Evolutionary conservation across 2,888 invertebrate genomes (phyloP).

Genomic region (Girardia tigrina): DNA sequence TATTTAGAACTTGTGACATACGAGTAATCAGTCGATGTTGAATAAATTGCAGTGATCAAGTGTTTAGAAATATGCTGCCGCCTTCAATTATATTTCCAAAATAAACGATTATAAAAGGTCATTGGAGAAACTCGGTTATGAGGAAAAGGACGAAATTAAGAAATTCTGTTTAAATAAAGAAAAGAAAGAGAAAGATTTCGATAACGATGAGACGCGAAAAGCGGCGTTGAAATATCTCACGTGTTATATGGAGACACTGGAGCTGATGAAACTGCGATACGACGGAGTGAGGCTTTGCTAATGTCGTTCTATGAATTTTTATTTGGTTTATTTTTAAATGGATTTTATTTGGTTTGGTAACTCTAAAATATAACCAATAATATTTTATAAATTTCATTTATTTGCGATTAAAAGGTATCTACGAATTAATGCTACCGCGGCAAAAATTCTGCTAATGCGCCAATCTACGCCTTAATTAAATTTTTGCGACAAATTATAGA

Average conservation of each 20-base stretch:
- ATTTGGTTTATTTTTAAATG: too few relatives aligned
- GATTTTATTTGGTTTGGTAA: too few relatives aligned
- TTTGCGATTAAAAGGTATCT: too few relatives aligned
- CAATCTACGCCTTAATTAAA: too few relatives aligned
- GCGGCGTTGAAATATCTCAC: background rate
- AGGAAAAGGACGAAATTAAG: background rate
- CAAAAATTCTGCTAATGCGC: too few relatives aligned
- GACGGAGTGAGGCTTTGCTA: background rate
- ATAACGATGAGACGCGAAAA: background rate
- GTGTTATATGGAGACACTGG: background rate
- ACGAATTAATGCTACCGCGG: too few relatives aligned
- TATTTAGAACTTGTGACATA: background rate
- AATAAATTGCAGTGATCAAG: too few relatives aligned
- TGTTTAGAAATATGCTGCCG: background rate
- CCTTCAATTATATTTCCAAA: background rate
- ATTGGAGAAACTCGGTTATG: background rate
- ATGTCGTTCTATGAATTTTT: too few relatives aligned
- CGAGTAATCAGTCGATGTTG: background rate
- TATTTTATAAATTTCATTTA: too few relatives aligned
- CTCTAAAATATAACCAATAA: too few relatives aligned
- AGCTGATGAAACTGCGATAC: background rate
- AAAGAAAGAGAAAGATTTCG: background rate
- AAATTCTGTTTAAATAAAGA: background rate
- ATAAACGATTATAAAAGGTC: background rate
- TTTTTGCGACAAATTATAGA: too few relatives aligned